Evolutionary conservation across 2,888 invertebrate genomes (phyloP).

Genomic region (Falcaria lacertinaria): DNA sequence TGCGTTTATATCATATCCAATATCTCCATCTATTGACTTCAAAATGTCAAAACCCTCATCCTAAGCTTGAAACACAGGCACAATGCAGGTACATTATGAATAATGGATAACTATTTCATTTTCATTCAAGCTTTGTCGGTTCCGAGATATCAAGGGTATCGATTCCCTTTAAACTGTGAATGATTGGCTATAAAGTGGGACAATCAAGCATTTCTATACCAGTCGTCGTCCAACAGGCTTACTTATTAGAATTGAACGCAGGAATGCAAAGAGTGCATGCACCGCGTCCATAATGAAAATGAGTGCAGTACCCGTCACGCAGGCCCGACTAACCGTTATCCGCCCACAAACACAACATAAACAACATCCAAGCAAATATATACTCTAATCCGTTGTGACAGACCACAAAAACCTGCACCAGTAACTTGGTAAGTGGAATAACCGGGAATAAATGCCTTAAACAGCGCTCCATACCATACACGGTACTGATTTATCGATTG

Average conservation of each 20-base stretch:
- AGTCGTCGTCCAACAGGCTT: constrained; percentile 22
- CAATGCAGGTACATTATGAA: too few species aligned
- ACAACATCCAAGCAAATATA: constrained; percentile 24
- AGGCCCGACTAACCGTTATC: constrained; percentile 50
- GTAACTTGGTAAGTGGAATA: constrained; percentile 13
- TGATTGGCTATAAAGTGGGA: constrained; percentile 22
- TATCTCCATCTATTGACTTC: too few species aligned
- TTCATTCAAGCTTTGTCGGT: not conserved
- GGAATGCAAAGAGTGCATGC: constrained; percentile 57
- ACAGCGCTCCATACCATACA: constrained; percentile 19
- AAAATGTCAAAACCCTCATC: too few species aligned
- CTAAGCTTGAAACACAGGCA: too few species aligned
- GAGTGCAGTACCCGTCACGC: constrained; percentile 51
- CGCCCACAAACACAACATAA: constrained; percentile 13
- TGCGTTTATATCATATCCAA: too few species aligned
- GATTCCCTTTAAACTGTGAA: not conserved
- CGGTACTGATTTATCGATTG: constrained; percentile 34
- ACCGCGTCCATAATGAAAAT: constrained; percentile 50
- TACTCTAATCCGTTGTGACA: constrained; percentile 26
- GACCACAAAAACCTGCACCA: constrained; percentile 17
- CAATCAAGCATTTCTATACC: constrained; percentile 32
- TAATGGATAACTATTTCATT: too few species aligned
- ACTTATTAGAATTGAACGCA: constrained; percentile 24
- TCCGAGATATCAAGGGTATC: not conserved
- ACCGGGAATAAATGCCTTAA: constrained; percentile 28